A percentile compares a stretch with the other conserved stretches of the same genome.
Evolutionary conservation across 2,113 vertebrate species (phyloP).

Genomic region (Manacus vitellinus): DNA sequence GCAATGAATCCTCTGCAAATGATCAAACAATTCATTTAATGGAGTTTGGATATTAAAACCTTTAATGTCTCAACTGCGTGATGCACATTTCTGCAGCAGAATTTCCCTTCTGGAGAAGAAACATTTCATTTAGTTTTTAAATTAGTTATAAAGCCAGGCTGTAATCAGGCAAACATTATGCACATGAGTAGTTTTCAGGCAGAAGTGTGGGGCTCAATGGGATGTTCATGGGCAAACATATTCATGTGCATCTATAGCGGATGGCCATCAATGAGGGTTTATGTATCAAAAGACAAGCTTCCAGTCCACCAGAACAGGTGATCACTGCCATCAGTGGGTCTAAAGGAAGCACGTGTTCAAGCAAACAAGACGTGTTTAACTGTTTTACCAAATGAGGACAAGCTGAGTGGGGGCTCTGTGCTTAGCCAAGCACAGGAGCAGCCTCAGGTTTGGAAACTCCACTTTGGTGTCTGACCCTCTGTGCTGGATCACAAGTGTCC

Average conservation of each 20-base stretch:
- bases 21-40: constrained; percentile 51
- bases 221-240: neutral
- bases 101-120: neutral
- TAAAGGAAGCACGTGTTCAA: neutral
- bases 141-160: neutral
- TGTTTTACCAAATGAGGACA: neutral
- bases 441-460: neutral
- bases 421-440: neutral
- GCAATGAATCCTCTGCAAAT: constrained; percentile 42
- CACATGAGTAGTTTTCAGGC: neutral
- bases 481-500: neutral
- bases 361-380: neutral
- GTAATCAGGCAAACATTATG: neutral
- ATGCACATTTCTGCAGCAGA: neutral
- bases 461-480: neutral
- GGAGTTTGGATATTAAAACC: neutral
- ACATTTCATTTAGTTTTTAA: neutral
- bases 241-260: fast-evolving
- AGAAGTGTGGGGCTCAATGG: neutral
- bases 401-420: neutral
- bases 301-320: neutral
- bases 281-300: neutral
- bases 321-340: neutral
- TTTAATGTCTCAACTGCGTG: constrained; percentile 5
- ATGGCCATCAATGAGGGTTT: neutral